These are phyloP conservation scores for Drosophila novamexicana DNA, from an alignment of 1,140 invertebrate species.

Conservation along the genomic window DNA sequence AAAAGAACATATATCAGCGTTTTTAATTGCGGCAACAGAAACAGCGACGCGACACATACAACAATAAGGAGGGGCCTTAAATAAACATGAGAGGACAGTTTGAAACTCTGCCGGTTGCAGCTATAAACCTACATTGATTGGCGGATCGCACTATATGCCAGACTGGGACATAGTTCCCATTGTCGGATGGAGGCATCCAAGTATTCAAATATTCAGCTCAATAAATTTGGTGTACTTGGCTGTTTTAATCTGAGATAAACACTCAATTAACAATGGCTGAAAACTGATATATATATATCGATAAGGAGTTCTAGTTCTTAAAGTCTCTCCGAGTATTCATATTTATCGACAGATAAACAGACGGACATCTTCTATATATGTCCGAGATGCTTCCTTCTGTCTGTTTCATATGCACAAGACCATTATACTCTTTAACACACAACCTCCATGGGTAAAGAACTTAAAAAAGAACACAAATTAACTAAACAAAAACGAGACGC, in stretches of 20 bases:
- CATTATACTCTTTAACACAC: background rate
- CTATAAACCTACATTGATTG: constrained; percentile 66
- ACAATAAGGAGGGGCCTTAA: constrained; percentile 42
- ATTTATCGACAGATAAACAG: background rate
- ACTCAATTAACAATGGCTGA: too few relatives aligned
- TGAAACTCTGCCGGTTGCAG: constrained; percentile 44
- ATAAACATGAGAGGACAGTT: constrained; percentile 64
- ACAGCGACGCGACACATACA: constrained; percentile 27
- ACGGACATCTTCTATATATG: background rate
- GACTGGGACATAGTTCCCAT: background rate
- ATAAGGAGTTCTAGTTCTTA: too few relatives aligned
- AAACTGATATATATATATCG: too few relatives aligned
- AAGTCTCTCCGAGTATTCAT: too few relatives aligned
- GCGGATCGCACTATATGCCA: background rate
- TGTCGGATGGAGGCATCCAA: too few relatives aligned
- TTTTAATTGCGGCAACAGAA: constrained; percentile 75
- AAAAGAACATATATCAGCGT: constrained; percentile 81
- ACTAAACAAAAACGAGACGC: constrained; percentile 15
- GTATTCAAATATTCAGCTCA: too few relatives aligned
- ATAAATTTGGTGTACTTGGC: too few relatives aligned
- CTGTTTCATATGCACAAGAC: too few relatives aligned
- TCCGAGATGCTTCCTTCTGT: background rate
- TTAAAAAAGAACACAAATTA: constrained; percentile 6
- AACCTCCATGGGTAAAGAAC: background rate
- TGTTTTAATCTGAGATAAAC: too few relatives aligned